Conservation (phyloP, 2,113 vertebrate species). For the Monarcha castaneiventris region DNA sequence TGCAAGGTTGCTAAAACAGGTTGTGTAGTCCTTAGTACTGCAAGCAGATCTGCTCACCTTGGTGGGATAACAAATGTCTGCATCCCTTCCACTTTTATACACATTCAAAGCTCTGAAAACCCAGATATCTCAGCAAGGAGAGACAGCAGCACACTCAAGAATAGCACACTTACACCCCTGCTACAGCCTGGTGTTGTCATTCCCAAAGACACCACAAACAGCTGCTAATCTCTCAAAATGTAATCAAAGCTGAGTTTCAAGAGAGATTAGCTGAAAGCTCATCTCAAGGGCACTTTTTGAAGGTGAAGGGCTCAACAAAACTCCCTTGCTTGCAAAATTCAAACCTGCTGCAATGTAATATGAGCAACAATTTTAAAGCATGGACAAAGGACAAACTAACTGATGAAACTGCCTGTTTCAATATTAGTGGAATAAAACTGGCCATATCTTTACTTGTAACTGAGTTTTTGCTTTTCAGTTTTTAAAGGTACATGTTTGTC, state of each 20-base stretch:
- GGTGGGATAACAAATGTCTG: not conserved
- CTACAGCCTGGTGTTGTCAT: not conserved
- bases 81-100: not conserved
- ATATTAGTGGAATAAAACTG: not conserved
- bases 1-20: not conserved
- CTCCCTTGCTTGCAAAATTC: not conserved
- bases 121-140: not conserved
- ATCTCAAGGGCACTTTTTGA: constrained; percentile 5
- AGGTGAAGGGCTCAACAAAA: not conserved
- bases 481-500: not conserved
- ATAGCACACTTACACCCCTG: not conserved
- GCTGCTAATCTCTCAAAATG: not conserved
- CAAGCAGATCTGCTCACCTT: not conserved
- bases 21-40: not conserved
- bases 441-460: not conserved
- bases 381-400: not conserved
- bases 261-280: not conserved
- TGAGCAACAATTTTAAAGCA: not conserved
- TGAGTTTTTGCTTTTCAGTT: not conserved
- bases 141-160: not conserved
- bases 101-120: not conserved
- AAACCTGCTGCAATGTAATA: not conserved
- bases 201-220: not conserved
- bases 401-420: not conserved
- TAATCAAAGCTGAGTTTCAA: not conserved